These are phyloP conservation scores for Augochlora pura DNA, from an alignment of 1,140 invertebrate species.

Conservation along the genomic window DNA sequence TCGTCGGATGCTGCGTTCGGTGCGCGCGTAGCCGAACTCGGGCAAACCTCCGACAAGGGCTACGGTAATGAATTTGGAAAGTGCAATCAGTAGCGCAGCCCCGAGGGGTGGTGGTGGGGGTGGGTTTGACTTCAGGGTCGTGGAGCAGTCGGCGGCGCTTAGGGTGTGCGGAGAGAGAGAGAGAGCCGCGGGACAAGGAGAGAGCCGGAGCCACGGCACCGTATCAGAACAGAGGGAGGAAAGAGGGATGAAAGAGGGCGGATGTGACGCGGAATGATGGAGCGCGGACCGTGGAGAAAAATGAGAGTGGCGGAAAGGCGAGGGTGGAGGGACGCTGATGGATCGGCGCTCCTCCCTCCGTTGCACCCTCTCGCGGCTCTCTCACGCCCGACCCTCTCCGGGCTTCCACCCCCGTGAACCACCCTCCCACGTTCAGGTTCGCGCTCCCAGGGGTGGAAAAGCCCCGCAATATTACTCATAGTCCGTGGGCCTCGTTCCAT, in stretches of 20 bases:
- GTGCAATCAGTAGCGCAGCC: constrained; percentile 75
- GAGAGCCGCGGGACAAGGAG: constrained; percentile 42
- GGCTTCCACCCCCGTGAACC: constrained; percentile 51
- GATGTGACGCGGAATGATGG: constrained; percentile 81
- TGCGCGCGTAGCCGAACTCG: constrained; percentile 47
- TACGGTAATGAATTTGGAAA: constrained; percentile 78
- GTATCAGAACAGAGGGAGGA: constrained; percentile 64
- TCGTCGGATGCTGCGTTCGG: too few species aligned
- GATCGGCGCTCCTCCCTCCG: constrained; percentile 78
- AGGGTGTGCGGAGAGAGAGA: constrained; percentile 23
- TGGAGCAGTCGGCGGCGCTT: constrained; percentile 37
- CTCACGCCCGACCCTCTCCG: constrained; percentile 49
- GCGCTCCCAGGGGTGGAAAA: constrained; percentile 75
- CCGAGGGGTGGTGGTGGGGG: constrained; percentile 9
- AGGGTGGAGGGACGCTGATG: constrained; percentile 80
- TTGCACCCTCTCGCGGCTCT: constrained; percentile 60
- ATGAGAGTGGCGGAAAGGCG: constrained; percentile 81
- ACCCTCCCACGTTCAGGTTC: constrained; percentile 68
- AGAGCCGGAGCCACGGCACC: constrained; percentile 50
- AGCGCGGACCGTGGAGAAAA: constrained; percentile 80
- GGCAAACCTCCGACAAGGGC: constrained; percentile 65
- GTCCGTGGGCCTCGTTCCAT: constrained; percentile 66
- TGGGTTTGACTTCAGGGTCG: constrained; percentile 50
- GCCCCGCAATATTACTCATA: constrained; percentile 80
- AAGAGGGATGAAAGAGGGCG: constrained; percentile 79